These are phyloP conservation scores for Carcina quercana DNA, from an alignment of 2,888 invertebrate species.

Conservation along the genomic window DNA sequence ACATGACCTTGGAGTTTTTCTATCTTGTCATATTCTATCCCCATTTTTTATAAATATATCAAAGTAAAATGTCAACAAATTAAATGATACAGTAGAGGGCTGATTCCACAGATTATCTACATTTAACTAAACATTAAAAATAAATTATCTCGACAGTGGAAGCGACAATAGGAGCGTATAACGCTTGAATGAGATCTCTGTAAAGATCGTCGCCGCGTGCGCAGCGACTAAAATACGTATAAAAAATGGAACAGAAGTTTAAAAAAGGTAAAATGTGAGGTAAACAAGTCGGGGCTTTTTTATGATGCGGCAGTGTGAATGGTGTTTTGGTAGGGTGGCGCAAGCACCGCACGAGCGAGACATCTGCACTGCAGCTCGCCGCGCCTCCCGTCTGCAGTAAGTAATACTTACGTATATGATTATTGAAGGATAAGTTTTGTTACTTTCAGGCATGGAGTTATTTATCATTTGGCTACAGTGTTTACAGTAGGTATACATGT, in stretches of 20 bases:
- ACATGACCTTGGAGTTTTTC: no score
- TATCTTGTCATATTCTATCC: no score
- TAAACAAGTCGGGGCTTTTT: slow-evolving; percentile 69
- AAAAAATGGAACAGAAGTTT: slow-evolving; percentile 61
- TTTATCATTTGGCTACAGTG: neutral
- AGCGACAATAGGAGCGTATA: slow-evolving; percentile 45
- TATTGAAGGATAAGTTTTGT: no score
- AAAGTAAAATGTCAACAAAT: slow-evolving; percentile 29
- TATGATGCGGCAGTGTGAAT: slow-evolving; percentile 37
- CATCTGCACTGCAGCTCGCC: slow-evolving; percentile 24
- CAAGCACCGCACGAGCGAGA: slow-evolving; percentile 47
- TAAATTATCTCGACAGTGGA: slow-evolving; percentile 53
- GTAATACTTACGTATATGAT: neutral
- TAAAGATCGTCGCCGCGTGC: slow-evolving; percentile 59
- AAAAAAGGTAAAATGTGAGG: slow-evolving; percentile 70
- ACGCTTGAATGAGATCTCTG: slow-evolving; percentile 56
- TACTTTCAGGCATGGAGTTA: neutral
- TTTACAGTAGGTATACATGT: no score
- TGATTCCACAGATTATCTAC: slow-evolving; percentile 47
- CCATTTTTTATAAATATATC: slow-evolving; percentile 7
- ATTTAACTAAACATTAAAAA: slow-evolving; percentile 64
- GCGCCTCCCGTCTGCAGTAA: neutral
- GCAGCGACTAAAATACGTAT: slow-evolving; percentile 57
- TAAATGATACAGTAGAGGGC: slow-evolving; percentile 25
- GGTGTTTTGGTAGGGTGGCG: slow-evolving; percentile 50